Percentiles rank a stretch among this genome's conserved stretches.
phyloP scores from a whole-genome alignment of 2,888 invertebrate species.

The Oxystoma pomonae region DNA sequence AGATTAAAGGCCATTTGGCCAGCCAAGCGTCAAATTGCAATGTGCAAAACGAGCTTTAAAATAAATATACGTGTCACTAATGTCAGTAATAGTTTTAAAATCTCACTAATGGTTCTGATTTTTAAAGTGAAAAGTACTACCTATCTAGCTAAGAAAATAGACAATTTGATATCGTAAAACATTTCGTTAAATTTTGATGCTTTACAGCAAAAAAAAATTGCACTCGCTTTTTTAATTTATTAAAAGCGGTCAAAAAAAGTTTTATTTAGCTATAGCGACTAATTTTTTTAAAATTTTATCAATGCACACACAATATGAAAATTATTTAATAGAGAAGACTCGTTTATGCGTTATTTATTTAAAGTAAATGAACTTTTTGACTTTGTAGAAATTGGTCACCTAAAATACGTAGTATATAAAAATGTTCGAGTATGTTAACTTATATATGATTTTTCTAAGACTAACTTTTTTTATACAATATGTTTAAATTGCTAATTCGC shows the following conservation, averaged over 20 bases:
- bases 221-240: background rate
- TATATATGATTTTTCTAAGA: background rate
- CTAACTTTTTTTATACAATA: background rate
- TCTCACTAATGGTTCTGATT: background rate
- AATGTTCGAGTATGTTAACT: background rate
- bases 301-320: too few species aligned
- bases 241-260: background rate
- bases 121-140: background rate
- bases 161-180: background rate
- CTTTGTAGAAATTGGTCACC: background rate
- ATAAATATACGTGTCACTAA: background rate
- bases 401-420: background rate
- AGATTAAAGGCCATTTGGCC: too few species aligned
- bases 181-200: background rate
- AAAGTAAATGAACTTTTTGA: background rate
- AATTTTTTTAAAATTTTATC: background rate
- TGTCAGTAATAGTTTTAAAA: background rate
- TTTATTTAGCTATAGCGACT: background rate
- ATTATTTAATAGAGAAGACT: background rate
- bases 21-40: too few species aligned
- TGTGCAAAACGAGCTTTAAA: too few species aligned
- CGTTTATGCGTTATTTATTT: background rate
- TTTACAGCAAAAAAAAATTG: background rate
- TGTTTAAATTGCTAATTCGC: slow-evolving; percentile 1
- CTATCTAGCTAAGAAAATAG: background rate